Conservation (phyloP, 1,140 invertebrate species). For the Drosophila tropicalis region DNA sequence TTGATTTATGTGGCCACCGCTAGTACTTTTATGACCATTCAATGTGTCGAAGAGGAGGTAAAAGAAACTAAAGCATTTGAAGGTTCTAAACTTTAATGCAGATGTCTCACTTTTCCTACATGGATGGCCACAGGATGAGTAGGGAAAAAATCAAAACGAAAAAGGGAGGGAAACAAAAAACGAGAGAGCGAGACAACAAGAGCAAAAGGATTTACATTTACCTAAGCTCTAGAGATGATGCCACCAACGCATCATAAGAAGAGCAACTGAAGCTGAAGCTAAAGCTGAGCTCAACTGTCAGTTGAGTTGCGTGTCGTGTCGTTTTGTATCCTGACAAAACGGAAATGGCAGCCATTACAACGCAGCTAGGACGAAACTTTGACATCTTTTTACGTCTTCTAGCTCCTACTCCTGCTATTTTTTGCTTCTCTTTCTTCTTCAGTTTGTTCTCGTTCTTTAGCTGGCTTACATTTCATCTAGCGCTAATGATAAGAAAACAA, state of each 20-base stretch:
- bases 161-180: too few relatives aligned
- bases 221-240: slow-evolving; percentile 51
- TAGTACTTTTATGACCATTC: slow-evolving; percentile 39
- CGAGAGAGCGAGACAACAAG: neutral
- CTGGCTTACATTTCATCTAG: slow-evolving; percentile 26
- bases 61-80: slow-evolving; percentile 7
- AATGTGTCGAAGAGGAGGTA: slow-evolving; percentile 16
- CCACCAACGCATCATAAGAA: slow-evolving; percentile 7
- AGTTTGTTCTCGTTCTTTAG: neutral
- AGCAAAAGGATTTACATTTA: slow-evolving; percentile 56
- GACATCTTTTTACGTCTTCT: neutral
- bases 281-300: slow-evolving; percentile 8
- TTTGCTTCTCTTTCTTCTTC: neutral
- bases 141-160: too few relatives aligned
- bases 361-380: slow-evolving; percentile 16
- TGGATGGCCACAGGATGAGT: too few relatives aligned
- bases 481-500: slow-evolving; percentile 36
- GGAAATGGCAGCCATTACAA: slow-evolving; percentile 16
- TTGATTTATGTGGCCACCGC: slow-evolving; percentile 44
- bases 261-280: neutral
- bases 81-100: slow-evolving; percentile 41
- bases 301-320: slow-evolving; percentile 11
- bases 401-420: neutral
- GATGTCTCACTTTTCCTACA: slow-evolving; percentile 46
- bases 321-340: slow-evolving; percentile 12